Evolutionary conservation across 2,888 invertebrate species (phyloP).

Genomic region (Disparrhopalites patrizii): DNA sequence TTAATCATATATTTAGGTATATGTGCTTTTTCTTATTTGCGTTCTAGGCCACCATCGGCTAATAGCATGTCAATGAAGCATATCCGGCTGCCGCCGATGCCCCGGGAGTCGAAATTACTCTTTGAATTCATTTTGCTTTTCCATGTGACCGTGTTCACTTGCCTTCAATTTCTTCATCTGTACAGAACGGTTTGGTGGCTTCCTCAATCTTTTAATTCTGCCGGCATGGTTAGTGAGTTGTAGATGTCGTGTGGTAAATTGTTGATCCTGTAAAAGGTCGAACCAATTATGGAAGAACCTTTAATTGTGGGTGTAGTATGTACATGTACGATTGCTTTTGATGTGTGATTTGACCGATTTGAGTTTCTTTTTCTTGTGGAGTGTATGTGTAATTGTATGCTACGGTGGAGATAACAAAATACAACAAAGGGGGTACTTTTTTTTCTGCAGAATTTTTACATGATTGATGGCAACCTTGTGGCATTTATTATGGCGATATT

Average conservation of each 20-base stretch:
- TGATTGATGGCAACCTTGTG: conserved; percentile 85
- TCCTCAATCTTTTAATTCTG: conserved; percentile 81
- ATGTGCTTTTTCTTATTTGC: not conserved
- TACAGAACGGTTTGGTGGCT: conserved; percentile 98
- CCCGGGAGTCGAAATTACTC: conserved; percentile 35
- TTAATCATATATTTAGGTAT: no score
- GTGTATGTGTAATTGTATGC: conserved; percentile 12
- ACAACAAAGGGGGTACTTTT: not conserved
- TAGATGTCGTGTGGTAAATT: no score
- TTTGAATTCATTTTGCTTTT: conserved; percentile 43
- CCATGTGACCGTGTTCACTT: conserved; percentile 49
- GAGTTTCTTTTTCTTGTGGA: conserved; percentile 6
- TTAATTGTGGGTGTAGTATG: not conserved
- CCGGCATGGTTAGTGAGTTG: conserved; percentile 91
- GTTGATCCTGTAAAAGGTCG: no score
- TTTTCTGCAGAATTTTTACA: conserved; percentile 75
- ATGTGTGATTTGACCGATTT: no score
- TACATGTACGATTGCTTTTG: not conserved
- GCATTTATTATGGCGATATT: conserved; percentile 77
- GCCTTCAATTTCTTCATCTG: conserved; percentile 87
- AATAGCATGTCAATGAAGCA: conserved; percentile 38
- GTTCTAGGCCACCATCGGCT: conserved; percentile 9
- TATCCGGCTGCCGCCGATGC: conserved; percentile 42
- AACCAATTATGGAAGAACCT: no score
- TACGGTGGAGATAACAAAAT: conserved; percentile 6